Percentiles rank a stretch among this genome's conserved stretches.
Evolutionary conservation across 2,113 vertebrate genomes (phyloP).

Genomic region (Sciurus niger): DNA sequence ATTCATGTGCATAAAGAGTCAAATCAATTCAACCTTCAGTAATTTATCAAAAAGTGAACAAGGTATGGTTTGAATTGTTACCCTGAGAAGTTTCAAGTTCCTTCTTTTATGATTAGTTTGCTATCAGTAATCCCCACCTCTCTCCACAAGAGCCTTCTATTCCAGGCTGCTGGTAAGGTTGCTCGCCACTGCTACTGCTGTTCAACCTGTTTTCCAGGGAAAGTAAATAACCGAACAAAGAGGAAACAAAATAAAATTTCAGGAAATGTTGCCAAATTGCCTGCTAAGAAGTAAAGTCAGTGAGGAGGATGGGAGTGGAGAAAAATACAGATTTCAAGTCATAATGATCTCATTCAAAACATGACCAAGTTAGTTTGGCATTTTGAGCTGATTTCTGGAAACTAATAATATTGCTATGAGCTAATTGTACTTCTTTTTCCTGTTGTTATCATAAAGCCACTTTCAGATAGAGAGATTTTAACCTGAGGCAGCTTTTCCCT

Average conservation of each 20-base stretch:
- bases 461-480: background rate
- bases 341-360: background rate
- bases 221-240: conserved; percentile 35
- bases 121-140: background rate
- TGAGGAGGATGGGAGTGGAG: background rate
- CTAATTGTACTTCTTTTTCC: background rate
- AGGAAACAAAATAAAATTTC: background rate
- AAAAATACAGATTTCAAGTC: background rate
- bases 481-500: background rate
- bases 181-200: background rate
- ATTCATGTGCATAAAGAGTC: background rate
- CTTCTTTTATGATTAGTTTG: background rate
- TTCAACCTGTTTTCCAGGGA: background rate
- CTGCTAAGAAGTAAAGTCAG: background rate
- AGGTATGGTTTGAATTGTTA: background rate
- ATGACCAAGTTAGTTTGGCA: conserved; percentile 10
- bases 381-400: conserved; percentile 39
- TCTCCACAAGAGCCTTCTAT: background rate
- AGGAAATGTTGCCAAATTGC: background rate
- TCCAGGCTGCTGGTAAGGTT: background rate
- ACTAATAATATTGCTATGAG: background rate
- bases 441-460: background rate
- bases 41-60: background rate
- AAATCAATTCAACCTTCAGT: background rate
- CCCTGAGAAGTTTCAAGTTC: background rate